A percentile compares a stretch with the other conserved stretches of the same genome.
phyloP scores from a whole-genome alignment of 2,113 vertebrate species.

The Jaculus jaculus region DNA sequence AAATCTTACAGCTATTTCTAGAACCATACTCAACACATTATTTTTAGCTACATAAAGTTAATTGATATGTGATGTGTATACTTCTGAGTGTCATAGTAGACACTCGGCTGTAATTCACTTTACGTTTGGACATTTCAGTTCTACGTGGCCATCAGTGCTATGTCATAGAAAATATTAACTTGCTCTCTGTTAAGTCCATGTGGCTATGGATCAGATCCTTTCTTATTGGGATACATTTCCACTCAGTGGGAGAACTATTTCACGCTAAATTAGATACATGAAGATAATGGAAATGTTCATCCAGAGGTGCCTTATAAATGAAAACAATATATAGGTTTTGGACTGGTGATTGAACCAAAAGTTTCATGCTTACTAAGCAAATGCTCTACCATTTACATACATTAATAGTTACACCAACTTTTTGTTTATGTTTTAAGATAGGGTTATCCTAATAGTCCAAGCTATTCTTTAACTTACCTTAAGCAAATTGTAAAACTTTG shows the following conservation, averaged over 20 bases:
- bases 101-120: background rate
- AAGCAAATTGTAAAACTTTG: no score
- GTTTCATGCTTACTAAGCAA: no score
- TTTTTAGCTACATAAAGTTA: background rate
- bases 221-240: background rate
- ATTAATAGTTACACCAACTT: no score
- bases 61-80: background rate
- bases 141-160: background rate
- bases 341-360: no score
- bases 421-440: no score
- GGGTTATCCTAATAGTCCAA: no score
- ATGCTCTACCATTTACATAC: no score
- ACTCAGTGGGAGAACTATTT: background rate
- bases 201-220: background rate
- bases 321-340: background rate
- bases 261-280: background rate
- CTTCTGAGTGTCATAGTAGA: background rate
- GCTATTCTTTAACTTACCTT: no score
- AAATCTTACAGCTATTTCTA: background rate
- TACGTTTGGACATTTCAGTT: background rate
- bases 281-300: background rate
- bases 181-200: background rate
- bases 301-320: background rate
- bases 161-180: background rate
- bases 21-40: background rate